Evolutionary conservation across 2,888 invertebrate genomes (phyloP).

Genomic region (Camptogramma bilineatum): DNA sequence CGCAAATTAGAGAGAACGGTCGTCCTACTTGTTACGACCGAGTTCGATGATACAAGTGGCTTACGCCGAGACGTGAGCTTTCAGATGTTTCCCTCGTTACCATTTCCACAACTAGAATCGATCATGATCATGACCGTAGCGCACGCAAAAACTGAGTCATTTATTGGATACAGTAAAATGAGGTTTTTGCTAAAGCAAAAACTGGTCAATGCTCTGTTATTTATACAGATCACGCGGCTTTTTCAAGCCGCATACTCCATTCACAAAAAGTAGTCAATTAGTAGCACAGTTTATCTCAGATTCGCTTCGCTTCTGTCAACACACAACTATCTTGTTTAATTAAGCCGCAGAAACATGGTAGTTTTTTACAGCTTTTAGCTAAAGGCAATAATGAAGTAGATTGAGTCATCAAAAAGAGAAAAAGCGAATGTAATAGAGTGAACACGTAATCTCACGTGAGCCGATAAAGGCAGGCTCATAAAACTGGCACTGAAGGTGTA

Average conservation of each 20-base stretch:
- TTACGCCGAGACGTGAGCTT: slow-evolving; percentile 42
- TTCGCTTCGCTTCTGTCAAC: slow-evolving; percentile 44
- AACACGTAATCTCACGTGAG: slow-evolving; percentile 74
- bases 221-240: slow-evolving; percentile 25
- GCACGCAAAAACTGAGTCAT: slow-evolving; percentile 32
- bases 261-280: slow-evolving; percentile 39
- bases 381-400: slow-evolving; percentile 52
- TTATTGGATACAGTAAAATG: slow-evolving; percentile 29
- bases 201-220: slow-evolving; percentile 19
- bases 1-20: slow-evolving; percentile 70
- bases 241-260: slow-evolving; percentile 25
- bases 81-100: slow-evolving; percentile 39
- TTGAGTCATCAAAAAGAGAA: slow-evolving; percentile 71
- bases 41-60: slow-evolving; percentile 55
- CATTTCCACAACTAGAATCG: slow-evolving; percentile 39
- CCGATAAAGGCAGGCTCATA: slow-evolving; percentile 75
- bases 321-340: slow-evolving; percentile 46
- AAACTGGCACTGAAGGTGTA: slow-evolving; percentile 77
- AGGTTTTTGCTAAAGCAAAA: slow-evolving; percentile 24
- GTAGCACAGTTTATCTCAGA: slow-evolving; percentile 39
- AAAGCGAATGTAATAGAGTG: slow-evolving; percentile 67
- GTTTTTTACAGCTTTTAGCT: slow-evolving; percentile 47
- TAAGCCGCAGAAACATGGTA: slow-evolving; percentile 45
- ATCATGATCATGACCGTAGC: slow-evolving; percentile 33
- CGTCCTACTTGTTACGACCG: slow-evolving; percentile 60